phyloP scores from a whole-genome alignment of 92 coral and sea anemone species.

The Epizoanthus scotinus region DNA sequence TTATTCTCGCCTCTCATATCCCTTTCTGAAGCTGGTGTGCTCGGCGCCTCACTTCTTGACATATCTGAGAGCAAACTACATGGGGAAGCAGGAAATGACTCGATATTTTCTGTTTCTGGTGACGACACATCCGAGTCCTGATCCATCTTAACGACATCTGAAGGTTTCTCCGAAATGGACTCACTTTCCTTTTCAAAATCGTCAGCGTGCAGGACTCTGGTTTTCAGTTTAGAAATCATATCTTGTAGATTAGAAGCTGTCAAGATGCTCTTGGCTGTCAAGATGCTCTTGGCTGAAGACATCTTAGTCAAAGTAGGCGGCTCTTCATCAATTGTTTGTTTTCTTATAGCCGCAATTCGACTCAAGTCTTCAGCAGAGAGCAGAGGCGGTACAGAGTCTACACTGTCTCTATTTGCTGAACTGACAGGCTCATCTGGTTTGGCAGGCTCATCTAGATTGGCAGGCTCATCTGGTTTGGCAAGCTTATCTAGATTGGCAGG shows the following conservation, averaged over 20 bases:
- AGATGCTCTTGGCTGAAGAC: constrained; percentile 56
- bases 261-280: constrained; percentile 51
- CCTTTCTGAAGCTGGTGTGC: constrained; percentile 23
- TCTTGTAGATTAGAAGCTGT: constrained; percentile 69
- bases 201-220: constrained; percentile 51
- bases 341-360: constrained; percentile 78
- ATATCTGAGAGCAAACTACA: constrained; percentile 68
- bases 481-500: background rate
- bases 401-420: constrained; percentile 28
- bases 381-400: constrained; percentile 78
- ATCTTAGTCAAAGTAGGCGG: constrained; percentile 85
- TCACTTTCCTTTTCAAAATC: constrained; percentile 12
- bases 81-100: constrained; percentile 76
- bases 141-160: constrained; percentile 36
- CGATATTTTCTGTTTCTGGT: constrained; percentile 62
- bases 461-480: constrained; percentile 2
- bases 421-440: background rate
- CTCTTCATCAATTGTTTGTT: constrained; percentile 75
- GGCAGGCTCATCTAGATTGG: background rate
- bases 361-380: constrained; percentile 90
- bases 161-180: constrained; percentile 32
- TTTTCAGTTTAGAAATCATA: constrained; percentile 80
- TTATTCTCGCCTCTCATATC: constrained; percentile 12
- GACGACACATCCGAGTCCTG: constrained; percentile 58
- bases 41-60: constrained; percentile 55